These are phyloP conservation scores for Pangasianodon gigas DNA, from an alignment of 2,113 vertebrate genomes.

Conservation along the genomic window DNA sequence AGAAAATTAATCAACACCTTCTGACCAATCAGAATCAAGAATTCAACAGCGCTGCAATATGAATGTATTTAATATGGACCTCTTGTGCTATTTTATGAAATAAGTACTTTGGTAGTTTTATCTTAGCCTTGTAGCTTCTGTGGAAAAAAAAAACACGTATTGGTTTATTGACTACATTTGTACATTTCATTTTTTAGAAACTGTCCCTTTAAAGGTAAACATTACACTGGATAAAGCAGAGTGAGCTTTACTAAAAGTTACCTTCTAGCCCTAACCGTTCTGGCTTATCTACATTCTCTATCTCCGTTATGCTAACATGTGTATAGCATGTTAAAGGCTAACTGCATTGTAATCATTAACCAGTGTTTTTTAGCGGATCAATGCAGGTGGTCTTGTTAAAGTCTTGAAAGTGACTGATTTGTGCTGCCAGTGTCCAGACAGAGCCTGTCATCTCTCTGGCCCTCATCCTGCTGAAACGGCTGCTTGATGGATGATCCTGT, in stretches of 20 bases:
- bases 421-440: conserved; percentile 36
- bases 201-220: background rate
- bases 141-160: background rate
- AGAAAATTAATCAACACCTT: background rate
- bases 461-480: conserved; percentile 11
- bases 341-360: conserved; percentile 11
- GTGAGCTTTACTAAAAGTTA: background rate
- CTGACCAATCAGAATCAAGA: background rate
- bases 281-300: background rate
- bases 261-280: background rate
- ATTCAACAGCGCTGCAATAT: background rate
- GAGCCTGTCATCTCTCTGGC: conserved; percentile 24
- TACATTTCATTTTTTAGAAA: background rate
- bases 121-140: background rate
- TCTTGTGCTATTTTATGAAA: background rate
- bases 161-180: background rate
- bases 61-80: background rate
- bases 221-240: background rate
- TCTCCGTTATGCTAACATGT: background rate
- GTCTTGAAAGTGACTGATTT: conserved; percentile 38
- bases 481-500: conserved; percentile 41
- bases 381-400: conserved; percentile 11
- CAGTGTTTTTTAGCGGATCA: background rate
- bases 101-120: background rate
- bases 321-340: conserved; percentile 1